Conservation (phyloP, 2,888 invertebrate genomes). For the Drosophila pseudotalamancana region DNA sequence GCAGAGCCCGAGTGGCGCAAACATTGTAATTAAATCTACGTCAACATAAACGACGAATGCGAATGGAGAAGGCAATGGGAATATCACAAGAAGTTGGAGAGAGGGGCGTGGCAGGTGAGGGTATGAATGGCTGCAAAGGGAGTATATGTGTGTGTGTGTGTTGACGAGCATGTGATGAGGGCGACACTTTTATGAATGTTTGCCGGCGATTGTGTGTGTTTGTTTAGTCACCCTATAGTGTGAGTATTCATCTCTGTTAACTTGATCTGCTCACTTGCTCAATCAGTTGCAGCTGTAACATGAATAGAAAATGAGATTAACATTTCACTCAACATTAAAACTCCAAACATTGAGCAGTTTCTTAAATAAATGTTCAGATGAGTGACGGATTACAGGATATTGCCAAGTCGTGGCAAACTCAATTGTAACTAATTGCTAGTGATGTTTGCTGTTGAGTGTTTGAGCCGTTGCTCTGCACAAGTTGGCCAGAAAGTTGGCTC, state of each 20-base stretch:
- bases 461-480: constrained; percentile 7
- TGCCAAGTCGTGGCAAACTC: neutral
- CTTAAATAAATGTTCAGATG: neutral
- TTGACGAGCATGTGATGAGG: neutral
- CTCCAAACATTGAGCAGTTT: neutral
- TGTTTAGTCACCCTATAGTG: constrained; percentile 4
- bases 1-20: constrained; percentile 54
- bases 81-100: neutral
- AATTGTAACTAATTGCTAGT: constrained; percentile 6
- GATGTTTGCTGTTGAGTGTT: constrained; percentile 21
- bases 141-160: neutral
- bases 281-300: too few relatives aligned
- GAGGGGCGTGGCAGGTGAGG: neutral
- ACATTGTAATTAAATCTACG: constrained; percentile 79
- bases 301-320: too few relatives aligned
- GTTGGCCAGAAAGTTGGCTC: constrained; percentile 10
- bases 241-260: neutral
- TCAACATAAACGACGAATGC: constrained; percentile 60
- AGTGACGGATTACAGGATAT: neutral
- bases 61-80: constrained; percentile 17
- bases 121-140: neutral
- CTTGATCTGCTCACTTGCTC: too few relatives aligned
- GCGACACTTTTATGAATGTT: constrained; percentile 1
- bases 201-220: neutral
- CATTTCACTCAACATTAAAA: too few relatives aligned